phyloP scores from a whole-genome alignment of 2,888 invertebrate genomes.

The Macropis europaea region DNA sequence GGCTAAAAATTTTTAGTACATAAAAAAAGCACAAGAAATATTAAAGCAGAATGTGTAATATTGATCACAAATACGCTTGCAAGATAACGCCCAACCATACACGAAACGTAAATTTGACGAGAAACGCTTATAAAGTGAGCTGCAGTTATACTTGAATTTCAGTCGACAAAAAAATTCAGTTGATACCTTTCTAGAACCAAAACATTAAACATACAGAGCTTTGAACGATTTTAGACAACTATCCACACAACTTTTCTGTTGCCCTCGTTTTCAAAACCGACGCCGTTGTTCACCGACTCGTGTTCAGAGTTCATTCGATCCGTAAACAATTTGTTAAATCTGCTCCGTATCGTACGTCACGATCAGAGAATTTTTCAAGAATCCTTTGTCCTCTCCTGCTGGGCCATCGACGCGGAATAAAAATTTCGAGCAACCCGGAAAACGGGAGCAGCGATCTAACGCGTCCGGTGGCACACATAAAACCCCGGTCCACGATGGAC shows the following conservation, averaged over 20 bases:
- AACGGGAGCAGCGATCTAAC: neutral
- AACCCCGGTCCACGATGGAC: neutral
- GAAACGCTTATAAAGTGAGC: no score
- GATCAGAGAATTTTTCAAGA: neutral
- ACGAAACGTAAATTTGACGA: no score
- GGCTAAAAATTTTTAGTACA: no score
- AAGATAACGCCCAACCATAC: no score
- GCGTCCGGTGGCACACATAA: neutral
- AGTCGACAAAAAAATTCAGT: no score
- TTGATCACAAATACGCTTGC: no score
- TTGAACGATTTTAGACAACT: slow-evolving; percentile 9
- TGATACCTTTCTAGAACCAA: no score
- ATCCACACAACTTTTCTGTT: neutral
- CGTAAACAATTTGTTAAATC: slow-evolving; percentile 21
- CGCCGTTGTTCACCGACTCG: slow-evolving; percentile 12
- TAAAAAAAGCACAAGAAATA: no score
- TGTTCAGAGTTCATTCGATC: slow-evolving; percentile 5
- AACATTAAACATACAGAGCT: no score
- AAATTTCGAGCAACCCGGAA: neutral
- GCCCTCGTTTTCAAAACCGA: neutral
- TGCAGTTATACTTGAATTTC: no score
- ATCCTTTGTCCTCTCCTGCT: no score
- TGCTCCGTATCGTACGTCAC: neutral
- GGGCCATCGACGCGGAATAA: neutral
- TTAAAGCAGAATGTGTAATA: no score